Conservation (phyloP, 2,797 vertebrate species). For the Tinamus major region DNA sequence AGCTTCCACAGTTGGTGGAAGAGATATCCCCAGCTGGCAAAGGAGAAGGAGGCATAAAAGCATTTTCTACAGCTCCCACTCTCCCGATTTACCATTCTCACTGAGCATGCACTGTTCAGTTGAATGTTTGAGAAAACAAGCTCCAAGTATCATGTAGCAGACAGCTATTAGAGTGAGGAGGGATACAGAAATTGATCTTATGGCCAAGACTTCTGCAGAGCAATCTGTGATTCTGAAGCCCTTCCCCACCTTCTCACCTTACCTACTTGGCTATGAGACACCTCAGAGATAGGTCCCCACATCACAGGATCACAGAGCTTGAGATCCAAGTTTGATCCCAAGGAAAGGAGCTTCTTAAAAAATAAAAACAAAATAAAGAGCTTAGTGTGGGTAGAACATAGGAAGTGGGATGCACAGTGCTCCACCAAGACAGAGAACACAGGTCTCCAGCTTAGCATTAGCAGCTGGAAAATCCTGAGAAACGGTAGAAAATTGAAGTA, state of each 20-base stretch:
- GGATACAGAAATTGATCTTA: background rate
- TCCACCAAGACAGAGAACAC: no score
- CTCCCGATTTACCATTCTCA: background rate
- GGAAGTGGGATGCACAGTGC: rapidly evolving
- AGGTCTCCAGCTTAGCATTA: background rate
- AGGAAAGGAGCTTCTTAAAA: background rate
- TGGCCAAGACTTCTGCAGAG: background rate
- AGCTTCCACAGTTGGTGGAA: background rate
- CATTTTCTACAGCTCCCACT: background rate
- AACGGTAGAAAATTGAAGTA: background rate
- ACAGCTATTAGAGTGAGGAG: background rate
- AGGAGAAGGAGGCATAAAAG: background rate
- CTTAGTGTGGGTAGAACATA: rapidly evolving
- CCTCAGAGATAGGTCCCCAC: rapidly evolving
- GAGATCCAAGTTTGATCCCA: background rate
- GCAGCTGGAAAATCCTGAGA: background rate
- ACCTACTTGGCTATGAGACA: background rate
- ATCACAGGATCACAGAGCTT: background rate
- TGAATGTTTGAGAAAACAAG: background rate
- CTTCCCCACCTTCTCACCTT: background rate
- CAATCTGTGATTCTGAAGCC: background rate
- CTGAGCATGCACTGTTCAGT: background rate
- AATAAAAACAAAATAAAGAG: background rate
- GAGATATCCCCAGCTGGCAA: background rate
- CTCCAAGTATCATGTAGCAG: background rate